Evolutionary conservation across 2,113 vertebrate species (phyloP), one percentile per base, ranked within the genome.

Genomic region (Typhlomys cinereus): DNA sequence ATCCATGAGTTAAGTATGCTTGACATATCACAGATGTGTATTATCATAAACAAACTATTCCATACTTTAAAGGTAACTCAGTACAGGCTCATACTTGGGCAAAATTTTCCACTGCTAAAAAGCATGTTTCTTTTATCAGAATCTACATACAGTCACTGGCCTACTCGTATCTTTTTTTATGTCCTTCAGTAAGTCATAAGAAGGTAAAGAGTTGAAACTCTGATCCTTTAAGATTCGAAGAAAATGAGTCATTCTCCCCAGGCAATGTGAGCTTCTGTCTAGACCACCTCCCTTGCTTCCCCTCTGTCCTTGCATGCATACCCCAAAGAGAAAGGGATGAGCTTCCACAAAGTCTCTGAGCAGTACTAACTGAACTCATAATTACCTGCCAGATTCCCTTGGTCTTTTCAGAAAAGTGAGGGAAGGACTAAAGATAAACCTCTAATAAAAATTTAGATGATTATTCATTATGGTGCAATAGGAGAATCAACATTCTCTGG

Each of bases 391-490:
- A 89, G 76, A 86, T 86, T 44, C 90, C 71, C 94, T 88, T 20
- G 41, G 54, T 6, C 14, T 89, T 93, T 91, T 89, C n/a, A 89
- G 80, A 89, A 92, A 95, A 94, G 66, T 91, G 87, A 92, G 71
- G 67, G 83, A 94, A 92, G 70, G 31, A 91, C 86, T 92, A 62
- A 89, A 82, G 83, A 96, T 95, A 93, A 95, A 95, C 66, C 73
- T 81, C 66, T 86, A 93, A 87, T 95, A 94, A 96, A 96, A 96
- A 91, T 92, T 76, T 95, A 92, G 89, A 46, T 71, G 75, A 89
- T 93, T 91, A 91, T 92, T 96, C 87, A 94, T 82, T 61, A 46
- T 44, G 36, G 62, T 87, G 82, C 85, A 92, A 85, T 62, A 79
- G 91, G 46, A 91, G 62, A 96, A 89, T 89, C 80, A 78, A 89